Evolutionary conservation across 2,113 vertebrate species (phyloP).

Genomic region (Atractosteus spatula): DNA sequence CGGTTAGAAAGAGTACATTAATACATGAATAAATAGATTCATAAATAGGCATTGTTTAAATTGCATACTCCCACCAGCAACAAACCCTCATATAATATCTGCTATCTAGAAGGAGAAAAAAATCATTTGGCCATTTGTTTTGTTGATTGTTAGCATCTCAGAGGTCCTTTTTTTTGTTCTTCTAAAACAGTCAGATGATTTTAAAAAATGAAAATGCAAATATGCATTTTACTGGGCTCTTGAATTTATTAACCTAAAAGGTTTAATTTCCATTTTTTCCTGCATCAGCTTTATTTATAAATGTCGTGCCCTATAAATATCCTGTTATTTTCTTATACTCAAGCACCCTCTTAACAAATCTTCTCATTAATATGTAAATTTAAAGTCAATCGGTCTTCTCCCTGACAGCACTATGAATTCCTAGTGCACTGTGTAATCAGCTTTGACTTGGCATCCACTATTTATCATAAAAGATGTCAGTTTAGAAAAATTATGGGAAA

Average conservation of each 20-base stretch:
- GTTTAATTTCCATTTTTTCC: conserved; percentile 86
- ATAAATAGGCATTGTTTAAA: conserved; percentile 3
- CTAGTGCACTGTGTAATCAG: conserved; percentile 92
- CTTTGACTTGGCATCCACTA: conserved; percentile 92
- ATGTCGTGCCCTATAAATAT: conserved; percentile 93
- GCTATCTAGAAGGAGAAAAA: neutral
- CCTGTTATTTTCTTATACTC: conserved; percentile 94
- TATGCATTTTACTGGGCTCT: conserved; percentile 68
- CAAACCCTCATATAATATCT: neutral
- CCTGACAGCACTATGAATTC: conserved; percentile 89
- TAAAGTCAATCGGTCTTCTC: conserved; percentile 97
- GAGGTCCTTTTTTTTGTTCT: neutral
- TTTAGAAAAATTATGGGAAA: conserved; percentile 81
- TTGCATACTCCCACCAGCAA: conserved; percentile 18
- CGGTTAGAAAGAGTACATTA: neutral
- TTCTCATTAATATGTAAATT: conserved; percentile 99
- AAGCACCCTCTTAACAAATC: conserved; percentile 97
- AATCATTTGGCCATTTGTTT: conserved; percentile 14
- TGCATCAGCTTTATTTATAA: conserved; percentile 85
- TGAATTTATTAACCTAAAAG: conserved; percentile 84
- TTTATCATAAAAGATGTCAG: conserved; percentile 87
- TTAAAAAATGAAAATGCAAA: conserved; percentile 71
- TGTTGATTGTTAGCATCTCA: conserved; percentile 15
- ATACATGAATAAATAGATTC: too few relatives aligned
- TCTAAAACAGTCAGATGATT: conserved; percentile 1